phyloP scores from a whole-genome alignment of 2,113 vertebrate species.

The Campylorhamphus procurvoides region DNA sequence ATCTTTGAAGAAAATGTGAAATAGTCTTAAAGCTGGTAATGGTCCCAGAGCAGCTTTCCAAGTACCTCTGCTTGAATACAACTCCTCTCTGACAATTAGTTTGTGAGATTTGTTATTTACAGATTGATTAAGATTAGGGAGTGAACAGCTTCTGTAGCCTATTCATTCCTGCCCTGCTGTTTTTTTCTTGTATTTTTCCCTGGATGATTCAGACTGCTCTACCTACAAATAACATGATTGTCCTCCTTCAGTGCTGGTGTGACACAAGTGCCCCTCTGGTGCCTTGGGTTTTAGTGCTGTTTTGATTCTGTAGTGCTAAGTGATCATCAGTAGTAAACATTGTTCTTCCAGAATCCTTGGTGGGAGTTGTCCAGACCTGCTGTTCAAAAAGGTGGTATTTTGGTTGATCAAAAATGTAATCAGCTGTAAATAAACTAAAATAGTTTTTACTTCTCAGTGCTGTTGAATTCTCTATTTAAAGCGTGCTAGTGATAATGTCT shows the following conservation, averaged over 20 bases:
- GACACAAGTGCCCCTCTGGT: accelerated
- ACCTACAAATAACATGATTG: background rate
- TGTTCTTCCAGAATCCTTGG: background rate
- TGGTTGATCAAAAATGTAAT: background rate
- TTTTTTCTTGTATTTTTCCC: background rate
- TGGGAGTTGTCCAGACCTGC: background rate
- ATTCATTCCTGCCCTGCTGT: background rate
- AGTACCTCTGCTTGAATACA: background rate
- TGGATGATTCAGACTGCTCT: background rate
- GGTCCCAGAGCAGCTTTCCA: background rate
- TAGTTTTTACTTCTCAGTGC: background rate
- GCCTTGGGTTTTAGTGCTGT: background rate
- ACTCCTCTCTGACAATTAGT: background rate
- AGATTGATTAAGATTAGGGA: background rate
- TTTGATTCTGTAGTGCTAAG: background rate
- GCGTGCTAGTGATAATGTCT: background rate
- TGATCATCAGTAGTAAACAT: background rate
- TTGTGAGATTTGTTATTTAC: background rate
- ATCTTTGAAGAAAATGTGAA: background rate
- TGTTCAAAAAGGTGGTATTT: background rate
- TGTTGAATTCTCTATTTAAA: background rate
- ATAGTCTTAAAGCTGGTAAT: background rate
- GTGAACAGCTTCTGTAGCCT: background rate
- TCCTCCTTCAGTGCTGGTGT: background rate
- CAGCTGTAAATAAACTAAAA: background rate